A percentile compares a stretch with the other conserved stretches of the same genome.
These are phyloP conservation scores for Rhyacophila evoluta DNA, from an alignment of 2,888 invertebrate species.

Conservation along the genomic window DNA sequence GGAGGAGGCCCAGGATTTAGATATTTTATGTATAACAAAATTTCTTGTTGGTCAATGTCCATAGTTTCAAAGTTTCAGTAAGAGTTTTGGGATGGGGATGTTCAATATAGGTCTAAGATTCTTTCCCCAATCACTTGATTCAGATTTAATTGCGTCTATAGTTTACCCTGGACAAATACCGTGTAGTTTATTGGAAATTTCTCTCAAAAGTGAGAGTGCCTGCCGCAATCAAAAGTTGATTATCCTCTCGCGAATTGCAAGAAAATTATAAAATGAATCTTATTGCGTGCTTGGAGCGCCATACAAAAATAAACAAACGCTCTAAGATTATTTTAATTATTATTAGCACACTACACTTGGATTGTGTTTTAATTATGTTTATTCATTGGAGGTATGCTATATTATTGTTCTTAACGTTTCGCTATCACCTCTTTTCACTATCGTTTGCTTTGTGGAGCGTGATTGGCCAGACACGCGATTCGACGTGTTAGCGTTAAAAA, in stretches of 20 bases:
- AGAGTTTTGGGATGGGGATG: too few species aligned
- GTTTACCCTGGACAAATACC: too few species aligned
- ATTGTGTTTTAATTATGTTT: conserved; percentile 17
- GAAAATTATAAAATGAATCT: neutral
- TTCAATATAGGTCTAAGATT: too few species aligned
- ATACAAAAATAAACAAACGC: conserved; percentile 10
- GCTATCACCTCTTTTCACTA: conserved; percentile 17
- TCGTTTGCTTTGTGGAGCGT: conserved; percentile 15
- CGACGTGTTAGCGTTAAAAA: neutral
- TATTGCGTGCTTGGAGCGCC: neutral
- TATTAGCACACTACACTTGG: neutral
- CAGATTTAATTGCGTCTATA: too few species aligned
- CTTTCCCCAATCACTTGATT: too few species aligned
- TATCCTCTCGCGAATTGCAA: conserved; percentile 2
- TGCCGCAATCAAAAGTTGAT: neutral
- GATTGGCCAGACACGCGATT: neutral
- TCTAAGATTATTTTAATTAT: conserved; percentile 1
- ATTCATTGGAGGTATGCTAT: neutral
- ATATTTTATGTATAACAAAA: too few species aligned
- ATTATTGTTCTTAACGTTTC: conserved; percentile 5
- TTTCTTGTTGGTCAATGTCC: too few species aligned
- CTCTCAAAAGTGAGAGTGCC: neutral
- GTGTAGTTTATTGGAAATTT: too few species aligned
- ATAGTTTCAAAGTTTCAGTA: too few species aligned
- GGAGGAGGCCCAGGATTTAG: too few species aligned